Base-by-base conservation (phyloP, 2,113 vertebrate species). In the Mixornis gularis region DNA sequence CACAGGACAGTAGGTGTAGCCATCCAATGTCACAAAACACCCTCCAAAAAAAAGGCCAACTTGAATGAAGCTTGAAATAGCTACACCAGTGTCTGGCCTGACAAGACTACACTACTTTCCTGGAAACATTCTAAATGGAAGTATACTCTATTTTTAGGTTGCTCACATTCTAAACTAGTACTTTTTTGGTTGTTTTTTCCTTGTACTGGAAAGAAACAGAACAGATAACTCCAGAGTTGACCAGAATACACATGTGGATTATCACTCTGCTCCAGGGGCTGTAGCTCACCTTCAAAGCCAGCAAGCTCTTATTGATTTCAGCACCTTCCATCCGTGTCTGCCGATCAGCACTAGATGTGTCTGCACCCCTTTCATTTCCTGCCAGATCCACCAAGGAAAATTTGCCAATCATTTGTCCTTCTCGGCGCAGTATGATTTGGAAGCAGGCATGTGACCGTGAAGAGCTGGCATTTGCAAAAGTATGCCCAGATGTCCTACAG, bases 301-400 rank as follows among this genome's bases (percentile, higher is more conserved):
- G 96, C 34, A 99, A 98, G 92, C 99, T 99, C 89, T 99, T 98
- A 95, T 99, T 99, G 97, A 99, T 99, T 96, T 99, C 99, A 7
- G 99, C 98, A 1, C 98, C 98, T 96, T 99, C 99, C 94, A 99
- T 98, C 74, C 99, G 96, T 49, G 98, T 99, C 96, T 97, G 98
- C 78, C 99, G 97, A 95, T 99, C 99, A 40, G 98, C 98, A 92
- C 97, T 98, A 64, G 97, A 97, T 25, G 99, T 98, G 43, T 99
- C 99, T 1, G 97, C 98, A 17, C 99, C 99, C 41, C 99, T 98
- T 95, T 99, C 99, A 2, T 99, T 99, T 56, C 99, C 99, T n/a
- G 99, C 99, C 95, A 99, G 96, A 94, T 99, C 99, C 38, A 99
- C 98, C 95, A 99, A 94, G 22, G 99, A 99, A 94, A 99, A 99